Conservation (phyloP, 2,888 invertebrate genomes). For the Amphipyra tragopoginis region DNA sequence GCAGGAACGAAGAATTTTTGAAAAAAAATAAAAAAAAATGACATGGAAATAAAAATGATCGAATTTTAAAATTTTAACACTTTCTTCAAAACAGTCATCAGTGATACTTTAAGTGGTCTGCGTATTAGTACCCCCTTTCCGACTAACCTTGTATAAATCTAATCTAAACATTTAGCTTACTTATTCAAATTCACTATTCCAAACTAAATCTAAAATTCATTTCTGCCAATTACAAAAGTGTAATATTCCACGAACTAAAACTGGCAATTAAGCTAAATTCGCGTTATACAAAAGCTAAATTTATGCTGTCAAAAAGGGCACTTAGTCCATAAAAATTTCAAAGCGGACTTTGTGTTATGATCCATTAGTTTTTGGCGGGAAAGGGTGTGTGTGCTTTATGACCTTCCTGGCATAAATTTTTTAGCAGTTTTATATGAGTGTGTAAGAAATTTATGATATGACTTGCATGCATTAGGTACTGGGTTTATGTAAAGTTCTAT, state of each 20-base stretch:
- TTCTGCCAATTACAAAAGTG: neutral
- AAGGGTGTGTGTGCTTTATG: constrained; percentile 58
- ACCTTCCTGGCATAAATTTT: constrained; percentile 46
- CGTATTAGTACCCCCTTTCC: too few relatives aligned
- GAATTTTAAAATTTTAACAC: too few relatives aligned
- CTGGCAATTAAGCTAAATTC: constrained; percentile 2
- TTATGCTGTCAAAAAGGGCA: constrained; percentile 20
- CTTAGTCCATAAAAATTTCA: constrained; percentile 44
- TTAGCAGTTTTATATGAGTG: constrained; percentile 32
- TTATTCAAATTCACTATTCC: too few relatives aligned
- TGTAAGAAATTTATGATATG: constrained; percentile 33
- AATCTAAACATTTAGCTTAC: too few relatives aligned
- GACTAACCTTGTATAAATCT: too few relatives aligned
- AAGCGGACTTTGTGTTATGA: constrained; percentile 47
- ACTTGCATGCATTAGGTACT: constrained; percentile 21
- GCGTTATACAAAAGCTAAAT: constrained; percentile 9
- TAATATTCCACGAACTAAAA: neutral
- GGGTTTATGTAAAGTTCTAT: neutral
- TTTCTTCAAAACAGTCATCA: too few relatives aligned
- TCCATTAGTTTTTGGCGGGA: constrained; percentile 59
- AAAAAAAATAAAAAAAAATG: too few relatives aligned
- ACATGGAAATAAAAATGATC: too few relatives aligned
- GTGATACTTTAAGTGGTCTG: too few relatives aligned
- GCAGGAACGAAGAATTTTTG: too few relatives aligned
- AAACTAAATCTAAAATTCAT: neutral